Conservation (phyloP, 2,888 invertebrate species). For the Dysmachus trigonus region DNA sequence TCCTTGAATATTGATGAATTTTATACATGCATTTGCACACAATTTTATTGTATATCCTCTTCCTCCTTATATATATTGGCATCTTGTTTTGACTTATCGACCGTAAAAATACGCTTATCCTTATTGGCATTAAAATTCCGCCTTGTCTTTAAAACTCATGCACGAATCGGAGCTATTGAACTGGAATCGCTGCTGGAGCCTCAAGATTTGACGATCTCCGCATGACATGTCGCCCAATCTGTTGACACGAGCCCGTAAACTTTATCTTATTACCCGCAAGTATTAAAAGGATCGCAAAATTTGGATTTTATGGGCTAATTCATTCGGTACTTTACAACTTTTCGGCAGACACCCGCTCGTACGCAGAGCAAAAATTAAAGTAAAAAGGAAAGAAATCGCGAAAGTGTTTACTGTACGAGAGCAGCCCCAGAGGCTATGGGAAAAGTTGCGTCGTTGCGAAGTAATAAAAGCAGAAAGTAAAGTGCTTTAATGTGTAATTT, state of each 20-base stretch:
- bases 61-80: no score
- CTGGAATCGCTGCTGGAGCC: neutral
- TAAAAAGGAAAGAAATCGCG: neutral
- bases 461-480: constrained; percentile 22
- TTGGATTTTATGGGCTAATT: constrained; percentile 19
- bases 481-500: constrained; percentile 29
- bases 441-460: neutral
- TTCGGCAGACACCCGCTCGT: neutral
- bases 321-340: constrained; percentile 8
- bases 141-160: neutral
- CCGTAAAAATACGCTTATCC: neutral
- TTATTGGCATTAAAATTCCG: neutral
- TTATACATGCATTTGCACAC: neutral
- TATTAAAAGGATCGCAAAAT: constrained; percentile 12
- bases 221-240: neutral
- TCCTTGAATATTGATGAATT: neutral
- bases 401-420: constrained; percentile 1
- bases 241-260: neutral
- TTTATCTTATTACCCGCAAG: constrained; percentile 10
- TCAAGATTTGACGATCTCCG: neutral
- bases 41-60: neutral
- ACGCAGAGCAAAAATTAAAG: neutral
- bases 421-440: neutral
- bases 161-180: neutral
- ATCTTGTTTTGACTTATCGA: neutral